Base-by-base conservation (phyloP, 1,140 invertebrate genomes). In the Lethrus apterus region DNA sequence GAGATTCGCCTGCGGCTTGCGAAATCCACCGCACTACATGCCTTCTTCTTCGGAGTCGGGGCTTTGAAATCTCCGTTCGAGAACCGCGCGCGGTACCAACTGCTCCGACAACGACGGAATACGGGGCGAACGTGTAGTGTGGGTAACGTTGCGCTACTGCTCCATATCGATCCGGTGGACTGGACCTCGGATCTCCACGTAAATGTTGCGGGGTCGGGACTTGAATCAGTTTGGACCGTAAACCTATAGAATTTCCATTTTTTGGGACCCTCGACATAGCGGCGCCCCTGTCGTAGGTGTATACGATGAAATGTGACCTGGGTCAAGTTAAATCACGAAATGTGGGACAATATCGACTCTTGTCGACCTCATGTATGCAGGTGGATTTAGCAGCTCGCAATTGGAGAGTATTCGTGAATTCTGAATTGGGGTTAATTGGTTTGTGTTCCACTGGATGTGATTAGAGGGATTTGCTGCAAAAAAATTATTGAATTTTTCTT, bases 311-410 rank as follows among this genome's bases (percentile, higher is more conserved):
- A n/a, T 36, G 17, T 36, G 34, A n/a, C 34, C 34, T 36, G 23
- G 34, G 34, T 36, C 34, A 36, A 36, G 34, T 21, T 36, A 36
- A 36, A 36, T 36, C 34, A 17, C 33, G 34, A 36, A 36, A 36
- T 36, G 34, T 36, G 23, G 34, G 34, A 17, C 34, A 36, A 20
- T 36, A 36, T 36, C 34, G 34, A 36, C 34, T 20, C 34, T 14
- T n/a, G 19, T 20, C 19, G n/a, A n/a, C n/a, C n/a, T n/a, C n/a
- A n/a, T 20, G 19, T n/a, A 36, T 36, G 19, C 17, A 19, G 19
- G 8, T 36, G 17, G 23, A 36, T 36, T 15, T 4, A 4, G 20
- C 9, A 15, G 5, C n/a, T n/a, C n/a, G n/a, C n/a, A n/a, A n/a
- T n/a, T n/a, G n/a, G n/a, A n/a, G n/a, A n/a, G n/a, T n/a, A 19